phyloP scores from a whole-genome alignment of 2,797 vertebrate species.

The Cirrhinus mrigala region DNA sequence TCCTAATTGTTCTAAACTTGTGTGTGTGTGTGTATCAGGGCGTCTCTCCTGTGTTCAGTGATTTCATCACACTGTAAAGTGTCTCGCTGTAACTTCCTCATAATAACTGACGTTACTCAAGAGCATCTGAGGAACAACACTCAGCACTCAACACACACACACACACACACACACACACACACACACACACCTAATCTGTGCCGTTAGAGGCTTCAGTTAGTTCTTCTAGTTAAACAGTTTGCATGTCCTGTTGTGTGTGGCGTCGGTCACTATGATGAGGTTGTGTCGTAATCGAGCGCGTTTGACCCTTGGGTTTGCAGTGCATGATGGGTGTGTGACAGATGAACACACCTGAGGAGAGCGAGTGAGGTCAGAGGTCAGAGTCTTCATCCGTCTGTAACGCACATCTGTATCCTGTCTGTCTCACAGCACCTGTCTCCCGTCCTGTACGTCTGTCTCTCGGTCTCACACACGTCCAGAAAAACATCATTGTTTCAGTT shows the following conservation, averaged over 20 bases:
- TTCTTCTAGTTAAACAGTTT: no score
- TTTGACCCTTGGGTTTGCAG: neutral
- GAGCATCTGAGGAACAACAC: neutral
- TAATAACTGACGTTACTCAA: conserved; percentile 5
- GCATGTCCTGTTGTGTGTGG: neutral
- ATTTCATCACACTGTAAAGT: conserved; percentile 3
- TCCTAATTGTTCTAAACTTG: no score
- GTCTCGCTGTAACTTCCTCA: conserved; percentile 5
- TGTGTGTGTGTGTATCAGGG: neutral
- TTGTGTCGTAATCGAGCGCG: neutral
- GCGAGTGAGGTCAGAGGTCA: neutral
- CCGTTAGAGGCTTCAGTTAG: no score
- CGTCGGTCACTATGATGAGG: neutral
- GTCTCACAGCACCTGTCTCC: conserved; percentile 69
- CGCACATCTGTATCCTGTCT: conserved; percentile 87
- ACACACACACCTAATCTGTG: neutral
- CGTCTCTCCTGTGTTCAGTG: neutral
- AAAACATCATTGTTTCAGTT: conserved; percentile 94
- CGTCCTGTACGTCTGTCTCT: conserved; percentile 76
- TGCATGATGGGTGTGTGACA: neutral
- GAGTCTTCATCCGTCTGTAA: conserved; percentile 54
- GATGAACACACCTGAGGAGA: neutral
- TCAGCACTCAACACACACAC: neutral
- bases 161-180: no score
- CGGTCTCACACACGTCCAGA: conserved; percentile 74